phyloP scores from a whole-genome alignment of 2,888 invertebrate species.

The Platerodrilus igneus region DNA sequence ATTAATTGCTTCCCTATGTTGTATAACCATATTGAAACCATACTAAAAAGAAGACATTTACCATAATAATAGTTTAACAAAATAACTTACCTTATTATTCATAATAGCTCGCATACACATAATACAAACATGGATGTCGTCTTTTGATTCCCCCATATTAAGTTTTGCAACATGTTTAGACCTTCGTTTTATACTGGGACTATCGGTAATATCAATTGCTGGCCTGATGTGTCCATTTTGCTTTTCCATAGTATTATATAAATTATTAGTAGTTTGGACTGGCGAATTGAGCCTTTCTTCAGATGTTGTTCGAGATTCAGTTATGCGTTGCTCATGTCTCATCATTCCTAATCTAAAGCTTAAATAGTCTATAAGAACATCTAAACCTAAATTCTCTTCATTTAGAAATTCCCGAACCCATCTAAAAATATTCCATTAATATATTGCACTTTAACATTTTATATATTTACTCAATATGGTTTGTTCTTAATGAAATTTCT shows the following conservation, averaged over 20 bases:
- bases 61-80: conserved; percentile 21
- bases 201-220: conserved; percentile 56
- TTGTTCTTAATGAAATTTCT: conserved; percentile 97
- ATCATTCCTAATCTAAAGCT: conserved; percentile 93
- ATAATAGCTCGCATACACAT: conserved; percentile 99
- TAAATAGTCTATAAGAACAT: conserved; percentile 95
- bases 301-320: conserved; percentile 70
- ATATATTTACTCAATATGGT: conserved; percentile 89
- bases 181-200: conserved; percentile 67
- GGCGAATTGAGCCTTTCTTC: conserved; percentile 65
- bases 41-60: conserved; percentile 59
- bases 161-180: conserved; percentile 81
- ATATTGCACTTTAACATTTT: background rate
- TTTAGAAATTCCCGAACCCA: conserved; percentile 99
- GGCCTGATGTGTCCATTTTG: conserved; percentile 34
- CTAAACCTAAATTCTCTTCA: conserved; percentile 92
- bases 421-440: conserved; percentile 52
- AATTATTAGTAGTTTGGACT: conserved; percentile 44
- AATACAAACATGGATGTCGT: conserved; percentile 98
- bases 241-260: conserved; percentile 22
- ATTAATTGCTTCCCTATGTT: conserved; percentile 96
- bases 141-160: conserved; percentile 93
- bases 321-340: conserved; percentile 81
- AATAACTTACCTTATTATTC: conserved; percentile 84
- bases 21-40: conserved; percentile 98